Evolutionary conservation across 2,888 invertebrate genomes (phyloP), one percentile per base, ranked within the genome.

Genomic region (Papilio gigon): DNA sequence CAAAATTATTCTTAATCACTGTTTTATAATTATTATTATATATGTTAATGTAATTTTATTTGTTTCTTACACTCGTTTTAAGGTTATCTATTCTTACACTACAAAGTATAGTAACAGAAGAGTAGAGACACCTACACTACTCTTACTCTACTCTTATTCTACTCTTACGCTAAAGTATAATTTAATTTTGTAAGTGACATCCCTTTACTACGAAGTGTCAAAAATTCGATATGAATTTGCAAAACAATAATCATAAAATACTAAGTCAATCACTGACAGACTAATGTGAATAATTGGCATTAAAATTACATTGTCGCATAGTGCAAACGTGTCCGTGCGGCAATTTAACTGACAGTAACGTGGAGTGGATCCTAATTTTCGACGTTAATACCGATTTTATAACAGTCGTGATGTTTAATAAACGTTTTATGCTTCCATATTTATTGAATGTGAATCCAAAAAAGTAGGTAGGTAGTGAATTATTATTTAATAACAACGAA

Each of bases 341-440:
- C 22, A 53, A 53, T 27, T 27, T 25, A 50, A 53, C 37, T 40
- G 50, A 56, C 63, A 67, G 70, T 6, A 14, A 4, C 27, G 53
- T 6, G 8, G 53, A 53, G 53, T 20, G 47, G 50, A 50, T 27
- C 50, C 50, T 50, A 50, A 50, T 50, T 50, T 27, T 50, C 50
- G 50, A 50, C 27, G 14, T 50, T 50, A 14, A 50, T 50, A 50
- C n/a, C 14, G n/a, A 50, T 50, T 50, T 50, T 50, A 50, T 50
- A 50, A 50, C n/a, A 50, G 14, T 50, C 50, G 50, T 50, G n/a
- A 50, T 50, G 50, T 50, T 50, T 50, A 27, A 47, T 47, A 25
- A 47, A 50, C 27, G 25, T 27, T n/a, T n/a, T n/a, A 50, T n/a
- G 50, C 14, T 22, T 8, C 25, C 25, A 14, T 27, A 50, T 50